Base-by-base conservation (phyloP, 2,888 invertebrate genomes). In the Ctena decussata region DNA sequence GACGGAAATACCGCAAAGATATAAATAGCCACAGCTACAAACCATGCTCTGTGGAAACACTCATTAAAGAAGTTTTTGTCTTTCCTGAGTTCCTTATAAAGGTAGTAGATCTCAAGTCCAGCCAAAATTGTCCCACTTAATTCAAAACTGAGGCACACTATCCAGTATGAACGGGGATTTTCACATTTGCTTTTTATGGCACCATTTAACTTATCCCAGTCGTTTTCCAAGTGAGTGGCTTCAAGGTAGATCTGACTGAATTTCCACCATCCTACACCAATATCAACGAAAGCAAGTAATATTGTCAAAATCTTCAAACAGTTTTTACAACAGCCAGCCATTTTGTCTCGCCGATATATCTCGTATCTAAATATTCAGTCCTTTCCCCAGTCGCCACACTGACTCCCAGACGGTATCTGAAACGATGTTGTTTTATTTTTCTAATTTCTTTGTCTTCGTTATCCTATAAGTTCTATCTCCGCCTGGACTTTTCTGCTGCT, bases 181-280 rank as follows among this genome's bases (percentile, higher is more conserved):
- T 24, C 27, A 32, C 81, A 81, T n/a, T 65, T 35, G 32, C 21
- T 5, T 21, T 21, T 32, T 1, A 69, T 6, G 8, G 2, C 44
- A 21, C 15, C 69, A 15, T 69, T 27, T 27, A 37, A 37, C 3
- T 24, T 24, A 18, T 77, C 77, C n/a, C n/a, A n/a, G 30, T 60
- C 53, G 53, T 53, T 6, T 30, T 65, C 65, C 65, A 65, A 35
- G 21, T 65, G 65, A 2, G 2, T 5, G 1, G 21, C 18, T 21
- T 78, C 72, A 27, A 21, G 21, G 27, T 46, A 71, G n/a, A 72
- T 49, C 32, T 81, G 30, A 57, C 39, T 77, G 71, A 71, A 81
- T 44, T 77, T 71, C 24, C 41, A 71, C 81, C 81, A 81, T 15
- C 81, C 81, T 0, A 81, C 44, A 0, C 76, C 81, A n/a, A 76